Evolutionary conservation across 2,888 invertebrate species (phyloP), one percentile per base, ranked within the genome.

Genomic region (Dryobotodes eremita): DNA sequence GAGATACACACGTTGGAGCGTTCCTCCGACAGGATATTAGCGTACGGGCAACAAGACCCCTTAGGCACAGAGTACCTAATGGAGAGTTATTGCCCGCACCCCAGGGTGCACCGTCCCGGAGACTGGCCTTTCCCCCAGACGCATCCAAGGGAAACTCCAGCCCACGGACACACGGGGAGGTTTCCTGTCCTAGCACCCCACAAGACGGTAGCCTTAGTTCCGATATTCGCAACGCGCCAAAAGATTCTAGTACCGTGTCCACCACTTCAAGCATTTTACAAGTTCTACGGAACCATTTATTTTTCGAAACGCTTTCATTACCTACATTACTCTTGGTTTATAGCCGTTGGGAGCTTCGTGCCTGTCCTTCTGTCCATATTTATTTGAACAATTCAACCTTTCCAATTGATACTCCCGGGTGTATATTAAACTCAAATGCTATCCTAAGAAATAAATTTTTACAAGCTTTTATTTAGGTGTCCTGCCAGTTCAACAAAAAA

Each of bases 341-440:
- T 42, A 73, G 15, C 71, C 55, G 17, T 13, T 71, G 36, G 82
- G 73, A 79, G 82, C 15, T 62, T 53, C 53, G 46, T 55, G 78
- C 74, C 20, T 31, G 82, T 23, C 82, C 46, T 23, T 59, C 50
- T n/a, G 57, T 23, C 57, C 1, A 79, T 31, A 65, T 82, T 74
- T 36, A 73, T 74, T 82, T n/a, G 6, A 59, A 74, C 50, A 59
- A 26, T 74, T 81, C n/a, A 57, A 13, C 31, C 57, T 15, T 57
- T 72, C n/a, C 20, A 23, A 74, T 65, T 42, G 50, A 11, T 57
- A 57, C 50, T 82, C 57, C 57, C 82, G 31, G 13, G 79, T 53
- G 82, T 74, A 53, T 5, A 53, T 23, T 31, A 11, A 46, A 55
- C 31, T 77, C 5, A 55, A 42, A 64, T n/a, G 31, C 7, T 31